Base-by-base conservation (phyloP, 2,113 vertebrate genomes). In the Scolopax mira region DNA sequence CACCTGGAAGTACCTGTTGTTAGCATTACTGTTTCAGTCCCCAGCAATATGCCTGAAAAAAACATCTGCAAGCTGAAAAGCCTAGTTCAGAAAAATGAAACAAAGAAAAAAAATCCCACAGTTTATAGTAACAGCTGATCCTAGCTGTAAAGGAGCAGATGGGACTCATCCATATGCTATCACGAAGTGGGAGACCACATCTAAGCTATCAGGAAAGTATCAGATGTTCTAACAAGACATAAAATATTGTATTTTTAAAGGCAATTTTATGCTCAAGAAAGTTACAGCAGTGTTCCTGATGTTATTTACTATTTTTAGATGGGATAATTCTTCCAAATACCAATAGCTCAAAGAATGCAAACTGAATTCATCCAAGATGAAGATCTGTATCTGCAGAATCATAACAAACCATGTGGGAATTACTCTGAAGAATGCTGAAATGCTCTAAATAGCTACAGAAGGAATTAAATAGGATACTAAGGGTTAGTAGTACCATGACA, bases 71-170 rank as follows among this genome's bases (percentile, higher is more conserved):
- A 75, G 54, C 39, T 87, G 73, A 79, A 86, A 89, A 92, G 39
- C 11, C 0, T 0, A 84, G 25, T 84, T 92, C 14, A 67, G 69
- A 79, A 85, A 81, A 92, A 78, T 35, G 23, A 65, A 82, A 85
- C 33, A 72, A 94, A 64, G 33, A 23, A 86, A 70, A 74, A 7
- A 4, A 4, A 28, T 8, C 12, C 54, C 75, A 55, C 22, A 37
- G 25, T 72, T 90, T 71, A 49, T 22, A 85, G 57, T 65, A 87
- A 87, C 70, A 94, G 89, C 78, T 95, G 87, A 89, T 85, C 66
- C 70, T 87, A 67, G 42, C 22, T 85, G 81, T 30, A 69, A 77
- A 92, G 66, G 25, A 92, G 65, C 84, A 94, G 91, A 91, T 94
- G 91, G 78, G 30, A 94, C 52, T 94, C 57, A 89, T 60, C 61